Conservation (phyloP, 2,113 vertebrate genomes). For the Brachyistius frenatus region DNA sequence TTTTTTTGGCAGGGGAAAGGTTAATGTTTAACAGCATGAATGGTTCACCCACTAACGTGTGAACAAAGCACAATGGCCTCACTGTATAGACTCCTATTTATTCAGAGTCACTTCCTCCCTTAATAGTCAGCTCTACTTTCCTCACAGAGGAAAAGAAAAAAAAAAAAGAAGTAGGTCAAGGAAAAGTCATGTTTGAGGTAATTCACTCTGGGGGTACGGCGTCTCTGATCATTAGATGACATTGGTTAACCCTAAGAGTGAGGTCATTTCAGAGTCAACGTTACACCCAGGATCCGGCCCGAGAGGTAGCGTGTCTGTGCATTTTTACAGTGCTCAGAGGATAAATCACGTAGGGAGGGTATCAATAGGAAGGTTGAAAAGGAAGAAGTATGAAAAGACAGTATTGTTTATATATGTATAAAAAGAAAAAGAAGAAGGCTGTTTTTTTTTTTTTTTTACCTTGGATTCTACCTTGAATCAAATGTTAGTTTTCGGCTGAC, state of each 20-base stretch:
- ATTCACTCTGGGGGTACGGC: conserved; percentile 77
- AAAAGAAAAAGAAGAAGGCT: conserved; percentile 7
- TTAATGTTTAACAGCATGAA: conserved; percentile 83
- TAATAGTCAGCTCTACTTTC: conserved; percentile 82
- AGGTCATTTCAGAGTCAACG: conserved; percentile 78
- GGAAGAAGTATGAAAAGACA: conserved; percentile 35
- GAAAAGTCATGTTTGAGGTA: conserved; percentile 86
- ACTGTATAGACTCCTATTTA: conserved; percentile 84
- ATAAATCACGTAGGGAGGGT: conserved; percentile 31
- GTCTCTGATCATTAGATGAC: conserved; percentile 82
- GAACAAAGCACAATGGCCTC: conserved; percentile 86
- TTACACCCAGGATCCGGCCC: conserved; percentile 55
- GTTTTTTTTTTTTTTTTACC: conserved; percentile 33
- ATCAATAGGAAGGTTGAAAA: conserved; percentile 25
- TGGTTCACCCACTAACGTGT: conserved; percentile 75
- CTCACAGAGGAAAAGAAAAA: conserved; percentile 59
- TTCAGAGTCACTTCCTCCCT: conserved; percentile 84
- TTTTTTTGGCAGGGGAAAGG: conserved; percentile 67
- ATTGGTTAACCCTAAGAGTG: conserved; percentile 82
- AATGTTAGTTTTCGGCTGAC: conserved; percentile 54
- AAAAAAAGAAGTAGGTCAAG: conserved; percentile 78
- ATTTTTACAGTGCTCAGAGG: conserved; percentile 30
- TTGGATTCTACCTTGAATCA: conserved; percentile 47
- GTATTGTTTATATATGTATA: conserved; percentile 20
- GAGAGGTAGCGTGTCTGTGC: conserved; percentile 39